Evolutionary conservation across 2,888 invertebrate species (phyloP).

Genomic region (Meiosimyza platycephala): DNA sequence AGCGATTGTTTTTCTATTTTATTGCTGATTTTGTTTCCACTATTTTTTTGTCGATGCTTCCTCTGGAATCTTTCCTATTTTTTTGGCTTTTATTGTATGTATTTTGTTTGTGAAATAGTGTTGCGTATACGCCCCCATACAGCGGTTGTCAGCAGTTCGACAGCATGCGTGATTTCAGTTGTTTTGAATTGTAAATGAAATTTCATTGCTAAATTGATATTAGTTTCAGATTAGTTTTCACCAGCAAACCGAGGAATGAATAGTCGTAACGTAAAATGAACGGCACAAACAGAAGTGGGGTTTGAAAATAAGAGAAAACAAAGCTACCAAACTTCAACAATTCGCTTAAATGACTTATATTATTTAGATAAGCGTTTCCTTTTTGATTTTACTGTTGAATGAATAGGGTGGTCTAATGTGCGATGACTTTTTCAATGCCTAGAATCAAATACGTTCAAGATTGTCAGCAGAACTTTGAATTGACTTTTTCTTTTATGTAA

Average conservation of each 20-base stretch:
- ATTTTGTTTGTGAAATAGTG: slow-evolving; percentile 8
- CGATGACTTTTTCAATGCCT: not conserved
- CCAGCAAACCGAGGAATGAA: not conserved
- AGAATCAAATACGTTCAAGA: not conserved
- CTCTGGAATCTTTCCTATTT: not conserved
- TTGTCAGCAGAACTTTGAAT: not conserved
- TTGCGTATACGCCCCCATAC: not conserved
- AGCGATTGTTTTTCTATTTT: slow-evolving; percentile 8
- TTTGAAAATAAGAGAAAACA: not conserved
- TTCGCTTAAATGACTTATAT: not conserved
- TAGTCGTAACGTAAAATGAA: not conserved
- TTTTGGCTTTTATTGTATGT: not conserved
- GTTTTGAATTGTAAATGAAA: slow-evolving; percentile 26
- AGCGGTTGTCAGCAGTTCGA: not conserved
- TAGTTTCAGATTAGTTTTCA: slow-evolving; percentile 30
- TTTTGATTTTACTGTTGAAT: not conserved
- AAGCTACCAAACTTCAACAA: not conserved
- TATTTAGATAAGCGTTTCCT: not conserved
- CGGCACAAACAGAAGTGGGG: not conserved
- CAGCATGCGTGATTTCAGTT: slow-evolving; percentile 12
- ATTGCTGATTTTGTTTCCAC: not conserved
- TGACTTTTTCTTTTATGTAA: no score
- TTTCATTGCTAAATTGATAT: slow-evolving; percentile 27
- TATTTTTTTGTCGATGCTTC: no score
- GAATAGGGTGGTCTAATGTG: not conserved